phyloP scores from a whole-genome alignment of 1,140 invertebrate species.

The Lucilia sericata region DNA sequence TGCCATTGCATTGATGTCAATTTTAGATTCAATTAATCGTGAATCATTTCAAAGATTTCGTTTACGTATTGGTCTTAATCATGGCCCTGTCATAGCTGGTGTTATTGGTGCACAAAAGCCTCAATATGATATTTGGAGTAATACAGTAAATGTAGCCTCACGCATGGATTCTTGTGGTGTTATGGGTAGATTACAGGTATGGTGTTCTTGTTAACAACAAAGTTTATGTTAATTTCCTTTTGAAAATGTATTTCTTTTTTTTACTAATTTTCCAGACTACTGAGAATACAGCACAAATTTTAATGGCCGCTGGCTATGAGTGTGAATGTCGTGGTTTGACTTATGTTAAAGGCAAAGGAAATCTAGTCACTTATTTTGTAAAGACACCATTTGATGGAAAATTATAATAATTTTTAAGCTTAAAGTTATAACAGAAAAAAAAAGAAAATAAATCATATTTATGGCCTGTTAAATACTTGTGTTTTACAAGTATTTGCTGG shows the following conservation, averaged over 20 bases:
- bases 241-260: not conserved
- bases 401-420: constrained; percentile 55
- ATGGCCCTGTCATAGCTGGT: constrained; percentile 94
- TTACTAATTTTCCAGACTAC: constrained; percentile 70
- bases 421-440: constrained; percentile 12
- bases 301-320: constrained; percentile 84
- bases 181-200: constrained; percentile 85
- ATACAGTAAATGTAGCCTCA: constrained; percentile 96
- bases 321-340: constrained; percentile 89
- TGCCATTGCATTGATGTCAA: constrained; percentile 90
- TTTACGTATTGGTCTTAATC: constrained; percentile 91
- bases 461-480: not conserved
- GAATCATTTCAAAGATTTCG: constrained; percentile 97
- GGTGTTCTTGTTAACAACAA: not conserved
- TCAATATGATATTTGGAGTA: constrained; percentile 98
- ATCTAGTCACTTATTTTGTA: constrained; percentile 91
- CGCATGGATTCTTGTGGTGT: constrained; percentile 96
- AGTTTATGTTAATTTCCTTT: not conserved
- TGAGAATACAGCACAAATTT: constrained; percentile 88
- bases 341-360: constrained; percentile 95
- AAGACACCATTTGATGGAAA: constrained; percentile 80
- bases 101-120: constrained; percentile 97
- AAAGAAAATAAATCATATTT: constrained; percentile 5
- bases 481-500: not conserved
- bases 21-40: constrained; percentile 94